phyloP scores from a whole-genome alignment of 2,113 vertebrate species.

The Amphiprion percula region DNA sequence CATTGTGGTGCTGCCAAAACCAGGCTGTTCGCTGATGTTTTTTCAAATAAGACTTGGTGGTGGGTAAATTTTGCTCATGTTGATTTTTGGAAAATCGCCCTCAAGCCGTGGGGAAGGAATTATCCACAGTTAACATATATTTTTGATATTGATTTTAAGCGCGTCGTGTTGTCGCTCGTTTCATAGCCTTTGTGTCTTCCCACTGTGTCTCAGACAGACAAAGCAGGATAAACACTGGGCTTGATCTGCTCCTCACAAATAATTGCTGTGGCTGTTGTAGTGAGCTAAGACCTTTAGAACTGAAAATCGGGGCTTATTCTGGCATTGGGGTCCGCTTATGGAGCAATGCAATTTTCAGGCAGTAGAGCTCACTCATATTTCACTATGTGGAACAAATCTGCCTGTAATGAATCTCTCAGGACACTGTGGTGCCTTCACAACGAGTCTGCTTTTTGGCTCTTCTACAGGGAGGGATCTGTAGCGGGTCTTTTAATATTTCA shows the following conservation, averaged over 20 bases:
- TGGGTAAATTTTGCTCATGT: background rate
- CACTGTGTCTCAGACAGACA: conserved; percentile 39
- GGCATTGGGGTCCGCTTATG: conserved; percentile 59
- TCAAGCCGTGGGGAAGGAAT: background rate
- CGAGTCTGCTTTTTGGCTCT: conserved; percentile 53
- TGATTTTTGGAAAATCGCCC: conserved; percentile 11
- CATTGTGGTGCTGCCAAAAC: background rate
- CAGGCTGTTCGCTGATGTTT: background rate
- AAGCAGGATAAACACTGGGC: conserved; percentile 55
- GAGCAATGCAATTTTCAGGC: conserved; percentile 71
- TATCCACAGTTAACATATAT: conserved; percentile 1
- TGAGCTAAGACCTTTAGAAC: conserved; percentile 45
- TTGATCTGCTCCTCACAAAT: conserved; percentile 61
- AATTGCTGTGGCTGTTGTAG: conserved; percentile 53
- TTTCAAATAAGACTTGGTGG: background rate
- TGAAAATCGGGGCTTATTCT: conserved; percentile 54
- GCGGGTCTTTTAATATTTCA: conserved; percentile 64
- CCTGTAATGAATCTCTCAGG: conserved; percentile 78
- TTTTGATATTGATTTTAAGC: conserved; percentile 51
- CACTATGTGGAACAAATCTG: conserved; percentile 77
- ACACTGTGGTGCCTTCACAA: conserved; percentile 67
- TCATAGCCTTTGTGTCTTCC: conserved; percentile 32
- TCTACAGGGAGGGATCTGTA: conserved; percentile 28
- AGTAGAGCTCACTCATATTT: conserved; percentile 74
- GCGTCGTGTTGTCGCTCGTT: background rate